phyloP scores from a whole-genome alignment of 2,888 invertebrate genomes.

The Hydriomena furcata region DNA sequence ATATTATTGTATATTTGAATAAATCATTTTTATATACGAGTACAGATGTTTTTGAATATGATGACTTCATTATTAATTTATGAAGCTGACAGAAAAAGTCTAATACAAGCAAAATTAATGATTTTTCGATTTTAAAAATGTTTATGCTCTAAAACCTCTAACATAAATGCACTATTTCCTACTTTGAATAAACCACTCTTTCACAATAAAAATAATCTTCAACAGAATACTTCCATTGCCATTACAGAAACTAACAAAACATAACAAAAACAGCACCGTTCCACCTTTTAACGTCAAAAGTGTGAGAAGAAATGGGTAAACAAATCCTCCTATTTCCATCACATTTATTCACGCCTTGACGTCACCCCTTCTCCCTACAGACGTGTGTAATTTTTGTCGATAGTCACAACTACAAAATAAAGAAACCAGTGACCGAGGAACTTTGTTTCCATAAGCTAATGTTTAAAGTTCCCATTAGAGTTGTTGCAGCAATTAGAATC shows the following conservation, averaged over 20 bases:
- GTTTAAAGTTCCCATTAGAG: too few relatives aligned
- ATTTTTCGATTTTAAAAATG: too few relatives aligned
- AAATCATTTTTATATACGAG: too few relatives aligned
- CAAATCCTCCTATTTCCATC: constrained; percentile 85
- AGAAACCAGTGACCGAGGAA: background rate
- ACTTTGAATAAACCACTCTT: background rate
- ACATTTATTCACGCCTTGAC: constrained; percentile 79
- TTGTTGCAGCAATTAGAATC: too few relatives aligned
- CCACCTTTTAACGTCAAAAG: constrained; percentile 83
- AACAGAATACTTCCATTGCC: constrained; percentile 30
- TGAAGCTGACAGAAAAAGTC: too few relatives aligned
- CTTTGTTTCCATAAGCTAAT: too few relatives aligned
- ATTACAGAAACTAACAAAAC: constrained; percentile 46
- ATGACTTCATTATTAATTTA: too few relatives aligned
- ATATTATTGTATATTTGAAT: too few relatives aligned
- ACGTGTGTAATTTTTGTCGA: constrained; percentile 79
- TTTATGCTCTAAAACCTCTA: too few relatives aligned
- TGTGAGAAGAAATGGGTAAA: constrained; percentile 83
- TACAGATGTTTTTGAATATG: too few relatives aligned
- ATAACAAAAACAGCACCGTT: constrained; percentile 56
- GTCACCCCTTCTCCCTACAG: constrained; percentile 59
- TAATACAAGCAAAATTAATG: too few relatives aligned
- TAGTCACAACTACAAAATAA: constrained; percentile 11
- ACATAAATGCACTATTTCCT: too few relatives aligned
- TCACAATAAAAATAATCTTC: background rate